Evolutionary conservation across 2,797 vertebrate genomes (phyloP), one percentile per base, ranked within the genome.

Genomic region (Poecilia picta): DNA sequence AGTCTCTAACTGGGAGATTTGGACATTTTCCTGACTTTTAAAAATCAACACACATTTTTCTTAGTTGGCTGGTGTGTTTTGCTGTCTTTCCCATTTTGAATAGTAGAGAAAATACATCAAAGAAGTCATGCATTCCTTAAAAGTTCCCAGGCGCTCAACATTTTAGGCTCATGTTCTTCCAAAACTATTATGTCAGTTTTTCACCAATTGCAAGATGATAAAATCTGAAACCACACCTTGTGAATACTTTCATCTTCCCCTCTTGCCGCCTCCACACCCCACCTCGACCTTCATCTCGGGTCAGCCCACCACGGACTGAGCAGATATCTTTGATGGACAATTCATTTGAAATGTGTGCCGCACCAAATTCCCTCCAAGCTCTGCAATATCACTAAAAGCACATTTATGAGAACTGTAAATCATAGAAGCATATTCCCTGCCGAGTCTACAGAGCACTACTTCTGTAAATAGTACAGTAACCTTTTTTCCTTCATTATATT

Each of bases 341-440:
- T 89, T 92, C 72, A 89, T 79, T 89, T 82, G 13, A 74, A 87
- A 82, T 88, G 76, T 77, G 75, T 62, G 72, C 78, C 25, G 49
- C 7, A 10, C 55, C 75, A 85, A 84, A 89, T 87, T 84, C 73
- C 53, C 83, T 43, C 66, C 47, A 77, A 88, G 82, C 76, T 77
- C 77, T 83, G 75, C 83, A 82, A 85, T 85, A 86, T 92, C 81
- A 82, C 77, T 62, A 46, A 85, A 83, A 91, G 82, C 80, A 72
- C 85, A 77, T 93, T 89, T 86, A 88, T 77, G 51, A 82, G 46
- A 79, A 70, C 59, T 75, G 73, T 90, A 91, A 90, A 91, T 92
- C 85, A 88, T 89, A 83, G 89, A 89, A 81, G 45, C 73, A 83
- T 78, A 79, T 75, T 72, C 59, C n/a, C 13, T 74, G 79, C 83